phyloP scores from a whole-genome alignment of 2,888 invertebrate genomes.

The Macrophya annulata region DNA sequence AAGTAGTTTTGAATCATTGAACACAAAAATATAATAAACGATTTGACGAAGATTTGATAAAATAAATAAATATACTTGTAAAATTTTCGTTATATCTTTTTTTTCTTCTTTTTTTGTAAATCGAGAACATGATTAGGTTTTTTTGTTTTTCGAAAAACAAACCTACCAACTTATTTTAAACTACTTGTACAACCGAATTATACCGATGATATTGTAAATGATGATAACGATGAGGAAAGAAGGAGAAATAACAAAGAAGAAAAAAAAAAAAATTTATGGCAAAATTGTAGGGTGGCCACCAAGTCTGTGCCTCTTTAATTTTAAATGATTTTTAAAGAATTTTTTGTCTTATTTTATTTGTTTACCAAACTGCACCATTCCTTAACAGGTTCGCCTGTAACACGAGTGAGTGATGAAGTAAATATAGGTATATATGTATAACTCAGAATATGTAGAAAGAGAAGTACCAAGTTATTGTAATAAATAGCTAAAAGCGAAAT shows the following conservation, averaged over 20 bases:
- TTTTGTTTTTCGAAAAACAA: not conserved
- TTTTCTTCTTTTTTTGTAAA: not conserved
- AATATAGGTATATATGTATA: no score
- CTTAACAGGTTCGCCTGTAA: not conserved
- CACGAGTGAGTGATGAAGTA: no score
- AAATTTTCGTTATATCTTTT: not conserved
- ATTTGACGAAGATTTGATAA: not conserved
- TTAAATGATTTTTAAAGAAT: not conserved
- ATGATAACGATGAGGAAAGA: not conserved
- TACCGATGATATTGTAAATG: not conserved
- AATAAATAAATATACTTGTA: not conserved
- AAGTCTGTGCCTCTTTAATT: not conserved
- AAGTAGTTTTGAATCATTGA: no score
- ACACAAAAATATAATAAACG: not conserved
- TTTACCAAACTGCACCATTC: not conserved
- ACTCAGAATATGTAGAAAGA: no score
- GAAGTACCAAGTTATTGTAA: not conserved
- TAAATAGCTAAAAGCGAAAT: not conserved
- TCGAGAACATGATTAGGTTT: not conserved
- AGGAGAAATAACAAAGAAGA: no score
- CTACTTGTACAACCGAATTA: not conserved
- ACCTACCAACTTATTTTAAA: not conserved
- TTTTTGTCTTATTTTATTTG: not conserved
- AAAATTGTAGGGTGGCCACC: not conserved
- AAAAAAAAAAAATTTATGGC: not conserved